Evolutionary conservation across 1,140 invertebrate genomes (phyloP).

Genomic region (Drosophila ohnishii): DNA sequence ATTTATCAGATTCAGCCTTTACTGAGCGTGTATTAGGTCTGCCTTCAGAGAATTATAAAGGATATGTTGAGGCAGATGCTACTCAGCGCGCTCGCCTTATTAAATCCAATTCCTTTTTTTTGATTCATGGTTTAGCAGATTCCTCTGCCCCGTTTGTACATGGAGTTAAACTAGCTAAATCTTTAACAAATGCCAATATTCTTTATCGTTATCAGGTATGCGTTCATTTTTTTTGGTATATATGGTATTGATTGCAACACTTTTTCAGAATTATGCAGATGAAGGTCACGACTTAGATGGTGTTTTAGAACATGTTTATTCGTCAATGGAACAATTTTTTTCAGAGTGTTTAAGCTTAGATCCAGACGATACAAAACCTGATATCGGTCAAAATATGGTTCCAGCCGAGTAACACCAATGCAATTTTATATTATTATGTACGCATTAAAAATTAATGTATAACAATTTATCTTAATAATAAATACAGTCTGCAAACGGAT

Average conservation of each 20-base stretch:
- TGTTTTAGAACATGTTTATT: conserved; percentile 92
- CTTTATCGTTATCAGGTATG: conserved; percentile 95
- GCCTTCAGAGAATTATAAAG: conserved; percentile 94
- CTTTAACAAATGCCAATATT: conserved; percentile 92
- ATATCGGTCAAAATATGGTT: conserved; percentile 76
- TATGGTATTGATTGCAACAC: not conserved
- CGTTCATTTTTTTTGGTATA: not conserved
- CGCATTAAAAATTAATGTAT: not conserved
- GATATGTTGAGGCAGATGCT: conserved; percentile 95
- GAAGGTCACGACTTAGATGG: conserved; percentile 90
- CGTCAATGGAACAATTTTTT: conserved; percentile 93
- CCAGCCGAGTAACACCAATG: conserved; percentile 65
- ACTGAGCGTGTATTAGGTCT: conserved; percentile 95
- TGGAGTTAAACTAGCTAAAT: conserved; percentile 92
- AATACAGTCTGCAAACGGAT: not conserved
- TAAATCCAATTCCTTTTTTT: conserved; percentile 92
- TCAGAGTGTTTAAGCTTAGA: conserved; percentile 92
- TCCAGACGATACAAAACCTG: conserved; percentile 85
- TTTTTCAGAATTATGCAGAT: conserved; percentile 90
- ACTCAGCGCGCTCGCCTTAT: conserved; percentile 93
- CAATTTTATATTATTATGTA: not conserved
- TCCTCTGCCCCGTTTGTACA: conserved; percentile 96
- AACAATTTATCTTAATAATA: not conserved
- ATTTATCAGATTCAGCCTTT: conserved; percentile 92
- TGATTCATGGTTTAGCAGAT: conserved; percentile 94